These are phyloP conservation scores for Diadophis punctatus DNA, from an alignment of 2,113 vertebrate species.

Conservation along the genomic window DNA sequence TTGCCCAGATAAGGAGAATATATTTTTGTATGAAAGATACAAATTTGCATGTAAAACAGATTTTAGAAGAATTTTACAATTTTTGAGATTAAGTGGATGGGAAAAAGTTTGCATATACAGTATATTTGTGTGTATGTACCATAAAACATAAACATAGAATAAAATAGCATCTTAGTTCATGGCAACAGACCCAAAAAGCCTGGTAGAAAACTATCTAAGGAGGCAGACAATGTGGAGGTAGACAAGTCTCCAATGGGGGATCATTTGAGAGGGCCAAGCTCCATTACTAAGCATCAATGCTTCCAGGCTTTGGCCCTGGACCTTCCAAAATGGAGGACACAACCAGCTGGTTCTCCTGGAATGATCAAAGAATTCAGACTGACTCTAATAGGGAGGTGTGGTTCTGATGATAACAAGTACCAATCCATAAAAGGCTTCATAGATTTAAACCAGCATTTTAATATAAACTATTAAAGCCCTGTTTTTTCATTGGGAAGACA, in stretches of 20 bases:
- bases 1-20: no score
- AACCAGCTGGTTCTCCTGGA: neutral
- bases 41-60: neutral
- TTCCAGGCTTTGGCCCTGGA: neutral
- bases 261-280: neutral
- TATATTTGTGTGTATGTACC: neutral
- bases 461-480: neutral
- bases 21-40: neutral
- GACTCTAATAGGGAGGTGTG: neutral
- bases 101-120: neutral
- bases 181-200: neutral
- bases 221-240: neutral
- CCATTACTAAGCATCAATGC: neutral
- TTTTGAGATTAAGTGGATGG: neutral
- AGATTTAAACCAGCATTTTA: neutral
- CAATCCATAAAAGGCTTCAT: neutral
- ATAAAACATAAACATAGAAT: neutral
- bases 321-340: neutral
- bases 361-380: neutral
- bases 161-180: neutral
- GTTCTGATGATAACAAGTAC: neutral
- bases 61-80: neutral
- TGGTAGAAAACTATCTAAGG: neutral
- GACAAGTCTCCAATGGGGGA: neutral
- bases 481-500: neutral